Evolutionary conservation across 2,797 vertebrate genomes (phyloP).

Genomic region (Sardinella longiceps): DNA sequence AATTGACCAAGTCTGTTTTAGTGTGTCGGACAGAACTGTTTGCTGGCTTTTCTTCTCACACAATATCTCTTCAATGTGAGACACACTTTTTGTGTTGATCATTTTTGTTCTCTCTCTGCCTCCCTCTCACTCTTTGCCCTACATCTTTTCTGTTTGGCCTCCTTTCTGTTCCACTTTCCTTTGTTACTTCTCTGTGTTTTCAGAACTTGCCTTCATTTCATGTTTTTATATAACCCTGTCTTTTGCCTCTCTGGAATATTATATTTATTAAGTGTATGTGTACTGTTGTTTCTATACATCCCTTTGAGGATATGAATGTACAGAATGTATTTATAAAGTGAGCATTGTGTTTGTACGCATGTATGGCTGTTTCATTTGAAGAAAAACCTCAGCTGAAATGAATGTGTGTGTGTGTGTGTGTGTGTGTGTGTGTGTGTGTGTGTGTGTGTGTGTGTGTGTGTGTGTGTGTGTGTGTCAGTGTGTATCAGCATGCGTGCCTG

Average conservation of each 20-base stretch:
- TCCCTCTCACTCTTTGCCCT: not conserved
- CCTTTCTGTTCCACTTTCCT: not conserved
- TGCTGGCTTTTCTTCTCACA: not conserved
- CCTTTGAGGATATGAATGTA: conserved; percentile 1
- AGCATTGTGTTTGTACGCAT: not conserved
- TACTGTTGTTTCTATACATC: not conserved
- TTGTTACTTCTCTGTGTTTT: not conserved
- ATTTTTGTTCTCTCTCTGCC: not conserved
- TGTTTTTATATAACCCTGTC: not conserved
- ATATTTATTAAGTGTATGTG: not conserved
- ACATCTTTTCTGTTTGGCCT: not conserved
- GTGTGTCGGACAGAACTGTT: not conserved
- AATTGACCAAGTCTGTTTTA: not conserved
- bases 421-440: not conserved
- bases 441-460: not conserved
- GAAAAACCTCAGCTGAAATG: not conserved
- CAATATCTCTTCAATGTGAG: not conserved
- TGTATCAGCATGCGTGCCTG: not conserved
- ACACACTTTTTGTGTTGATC: not conserved
- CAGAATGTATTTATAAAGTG: not conserved
- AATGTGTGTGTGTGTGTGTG: conserved; percentile 2
- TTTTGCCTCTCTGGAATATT: not conserved
- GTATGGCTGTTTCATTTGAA: not conserved
- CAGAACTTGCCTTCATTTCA: not conserved
- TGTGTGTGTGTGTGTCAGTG: not conserved